Evolutionary conservation across 2,797 vertebrate species (phyloP).

Genomic region (Astyanax mexicanus): DNA sequence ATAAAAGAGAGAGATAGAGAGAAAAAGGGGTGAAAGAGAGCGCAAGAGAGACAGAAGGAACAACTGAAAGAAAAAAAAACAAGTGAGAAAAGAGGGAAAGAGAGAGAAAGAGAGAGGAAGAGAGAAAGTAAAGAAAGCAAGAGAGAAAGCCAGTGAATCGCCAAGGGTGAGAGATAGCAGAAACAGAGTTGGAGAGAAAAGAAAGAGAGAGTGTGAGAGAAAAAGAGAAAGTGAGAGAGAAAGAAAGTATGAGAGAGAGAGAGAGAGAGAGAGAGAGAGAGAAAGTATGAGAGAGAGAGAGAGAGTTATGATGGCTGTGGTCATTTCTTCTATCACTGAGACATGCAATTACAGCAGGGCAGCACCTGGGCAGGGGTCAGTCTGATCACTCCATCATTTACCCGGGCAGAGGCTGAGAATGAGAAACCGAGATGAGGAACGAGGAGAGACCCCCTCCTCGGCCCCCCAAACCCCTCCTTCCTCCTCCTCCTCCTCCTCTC

Average conservation of each 20-base stretch:
- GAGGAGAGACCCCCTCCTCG: slow-evolving; percentile 70
- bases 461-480: not conserved
- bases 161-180: not conserved
- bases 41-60: too few relatives aligned
- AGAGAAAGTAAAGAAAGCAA: too few relatives aligned
- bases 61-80: too few relatives aligned
- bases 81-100: not conserved
- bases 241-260: not conserved
- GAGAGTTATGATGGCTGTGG: slow-evolving; percentile 21
- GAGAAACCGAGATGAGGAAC: slow-evolving; percentile 76
- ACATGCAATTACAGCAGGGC: slow-evolving; percentile 92
- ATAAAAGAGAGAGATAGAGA: not conserved
- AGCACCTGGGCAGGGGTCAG: slow-evolving; percentile 92
- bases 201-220: not conserved
- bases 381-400: slow-evolving; percentile 98
- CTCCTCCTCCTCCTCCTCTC: not conserved
- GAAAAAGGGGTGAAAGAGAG: slow-evolving; percentile 27
- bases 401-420: slow-evolving; percentile 68
- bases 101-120: not conserved
- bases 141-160: slow-evolving; percentile 67
- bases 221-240: not conserved
- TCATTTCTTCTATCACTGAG: slow-evolving; percentile 85
- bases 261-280: slow-evolving; percentile 43
- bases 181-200: not conserved
- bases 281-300: slow-evolving; percentile 57